Evolutionary conservation across 2,888 invertebrate species (phyloP).

Genomic region (Amphipoea oculea): DNA sequence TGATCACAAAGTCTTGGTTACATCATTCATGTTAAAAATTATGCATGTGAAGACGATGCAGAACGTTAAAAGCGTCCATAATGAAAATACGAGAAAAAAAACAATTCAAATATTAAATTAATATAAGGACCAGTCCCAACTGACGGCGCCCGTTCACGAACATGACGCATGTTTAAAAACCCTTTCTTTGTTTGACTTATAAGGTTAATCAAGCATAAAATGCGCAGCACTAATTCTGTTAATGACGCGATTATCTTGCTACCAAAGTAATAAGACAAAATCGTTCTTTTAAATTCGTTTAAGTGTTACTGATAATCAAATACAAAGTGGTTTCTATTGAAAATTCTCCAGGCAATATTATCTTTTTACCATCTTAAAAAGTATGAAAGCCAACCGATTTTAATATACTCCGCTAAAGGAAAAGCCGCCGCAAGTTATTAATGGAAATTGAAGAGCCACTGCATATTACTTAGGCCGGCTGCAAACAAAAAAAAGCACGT

Average conservation of each 20-base stretch:
- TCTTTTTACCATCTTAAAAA: conserved; percentile 17
- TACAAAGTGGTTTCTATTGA: conserved; percentile 4
- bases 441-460: conserved; percentile 72
- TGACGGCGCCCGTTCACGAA: too few species aligned
- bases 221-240: not conserved
- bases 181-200: too few species aligned
- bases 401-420: conserved; percentile 46
- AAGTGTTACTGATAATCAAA: not conserved
- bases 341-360: conserved; percentile 4
- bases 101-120: too few species aligned
- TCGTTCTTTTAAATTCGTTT: not conserved
- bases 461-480: conserved; percentile 71
- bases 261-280: not conserved
- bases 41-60: too few species aligned
- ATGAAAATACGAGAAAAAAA: too few species aligned
- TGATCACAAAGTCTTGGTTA: too few species aligned
- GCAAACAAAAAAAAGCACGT: conserved; percentile 76
- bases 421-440: conserved; percentile 58
- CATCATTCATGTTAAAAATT: too few species aligned
- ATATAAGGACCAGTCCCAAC: too few species aligned
- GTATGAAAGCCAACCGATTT: conserved; percentile 14
- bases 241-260: too few species aligned
- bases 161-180: too few species aligned
- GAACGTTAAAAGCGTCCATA: too few species aligned
- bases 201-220: too few species aligned